These are phyloP conservation scores for Cynodonichthys magdalenae DNA, from an alignment of 2,797 vertebrate species.

Conservation along the genomic window DNA sequence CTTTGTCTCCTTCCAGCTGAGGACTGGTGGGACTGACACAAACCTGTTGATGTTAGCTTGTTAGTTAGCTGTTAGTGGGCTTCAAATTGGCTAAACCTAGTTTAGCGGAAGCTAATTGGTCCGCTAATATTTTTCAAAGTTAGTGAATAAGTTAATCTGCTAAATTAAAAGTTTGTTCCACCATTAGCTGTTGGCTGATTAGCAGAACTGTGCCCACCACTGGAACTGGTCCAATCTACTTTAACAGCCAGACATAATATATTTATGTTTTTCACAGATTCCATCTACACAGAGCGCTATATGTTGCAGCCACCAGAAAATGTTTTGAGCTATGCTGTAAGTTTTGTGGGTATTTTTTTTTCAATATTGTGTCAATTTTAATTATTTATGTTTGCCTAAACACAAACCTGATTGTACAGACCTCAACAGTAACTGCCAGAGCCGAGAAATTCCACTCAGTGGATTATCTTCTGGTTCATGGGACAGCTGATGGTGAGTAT, in stretches of 20 bases:
- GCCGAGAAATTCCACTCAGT: conserved; percentile 92
- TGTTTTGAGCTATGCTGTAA: conserved; percentile 83
- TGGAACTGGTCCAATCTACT: not conserved
- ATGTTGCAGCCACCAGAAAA: conserved; percentile 89
- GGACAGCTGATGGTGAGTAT: conserved; percentile 95
- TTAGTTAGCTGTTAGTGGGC: too few relatives aligned
- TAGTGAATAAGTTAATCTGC: too few relatives aligned
- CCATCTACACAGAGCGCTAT: conserved; percentile 96
- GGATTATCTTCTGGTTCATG: conserved; percentile 95
- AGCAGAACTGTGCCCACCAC: too few relatives aligned
- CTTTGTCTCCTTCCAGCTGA: too few relatives aligned
- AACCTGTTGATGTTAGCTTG: too few relatives aligned
- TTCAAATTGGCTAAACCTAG: too few relatives aligned
- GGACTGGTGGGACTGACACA: too few relatives aligned
- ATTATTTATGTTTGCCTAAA: not conserved
- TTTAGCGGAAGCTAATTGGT: too few relatives aligned
- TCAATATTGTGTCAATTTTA: not conserved
- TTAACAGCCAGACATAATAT: not conserved
- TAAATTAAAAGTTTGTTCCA: too few relatives aligned
- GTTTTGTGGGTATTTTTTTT: conserved; percentile 26
- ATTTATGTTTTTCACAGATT: conserved; percentile 76
- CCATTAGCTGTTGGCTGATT: too few relatives aligned
- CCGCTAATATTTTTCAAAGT: too few relatives aligned
- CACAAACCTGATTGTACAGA: conserved; percentile 74
- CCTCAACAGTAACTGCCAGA: conserved; percentile 91